A percentile compares a stretch with the other conserved stretches of the same genome.
Conservation (phyloP, 2,113 vertebrate species). For the Thamnophis sirtalis region DNA sequence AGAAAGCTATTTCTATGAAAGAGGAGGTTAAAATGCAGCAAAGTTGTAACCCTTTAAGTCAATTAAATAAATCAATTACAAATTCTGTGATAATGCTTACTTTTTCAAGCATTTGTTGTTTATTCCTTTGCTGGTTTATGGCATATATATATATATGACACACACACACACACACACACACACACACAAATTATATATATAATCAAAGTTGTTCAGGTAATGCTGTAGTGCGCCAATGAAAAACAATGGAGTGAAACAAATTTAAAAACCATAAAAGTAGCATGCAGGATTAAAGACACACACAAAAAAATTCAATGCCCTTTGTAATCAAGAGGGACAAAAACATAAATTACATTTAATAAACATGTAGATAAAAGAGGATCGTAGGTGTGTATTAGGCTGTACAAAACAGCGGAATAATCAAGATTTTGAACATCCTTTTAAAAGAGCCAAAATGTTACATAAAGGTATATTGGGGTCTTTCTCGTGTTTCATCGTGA, state of each 20-base stretch:
- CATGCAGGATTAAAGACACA: neutral
- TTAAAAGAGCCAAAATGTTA: neutral
- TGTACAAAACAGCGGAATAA: neutral
- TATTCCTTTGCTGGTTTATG: neutral
- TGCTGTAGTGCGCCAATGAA: neutral
- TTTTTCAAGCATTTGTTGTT: neutral
- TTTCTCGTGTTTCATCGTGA: neutral
- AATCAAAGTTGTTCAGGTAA: neutral
- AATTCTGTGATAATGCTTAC: neutral
- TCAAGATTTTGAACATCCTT: neutral
- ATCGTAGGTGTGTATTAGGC: neutral
- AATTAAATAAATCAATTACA: neutral
- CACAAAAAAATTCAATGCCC: neutral
- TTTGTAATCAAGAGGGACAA: neutral
- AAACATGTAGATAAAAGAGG: neutral
- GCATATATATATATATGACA: too few species aligned
- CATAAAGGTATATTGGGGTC: neutral
- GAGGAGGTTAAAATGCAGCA: neutral
- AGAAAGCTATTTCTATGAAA: neutral
- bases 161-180: too few species aligned
- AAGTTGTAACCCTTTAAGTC: neutral
- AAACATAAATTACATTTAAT: neutral
- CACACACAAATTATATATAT: neutral
- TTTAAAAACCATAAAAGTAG: neutral
- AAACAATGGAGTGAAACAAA: neutral